Evolutionary conservation across 2,888 invertebrate genomes (phyloP), one percentile per base, ranked within the genome.

Genomic region (Drosophila neutralis): DNA sequence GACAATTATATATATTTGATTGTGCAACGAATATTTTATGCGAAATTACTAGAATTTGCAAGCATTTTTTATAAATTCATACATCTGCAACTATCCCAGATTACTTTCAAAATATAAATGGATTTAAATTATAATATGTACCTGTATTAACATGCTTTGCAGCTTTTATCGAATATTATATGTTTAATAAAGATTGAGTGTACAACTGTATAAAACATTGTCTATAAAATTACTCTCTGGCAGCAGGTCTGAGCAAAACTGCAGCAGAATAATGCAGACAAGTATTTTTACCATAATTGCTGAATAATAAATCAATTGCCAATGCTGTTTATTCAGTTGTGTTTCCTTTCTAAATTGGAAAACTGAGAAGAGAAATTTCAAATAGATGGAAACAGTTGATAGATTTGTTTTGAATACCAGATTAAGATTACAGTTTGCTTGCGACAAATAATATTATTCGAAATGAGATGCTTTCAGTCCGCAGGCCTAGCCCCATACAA

Each of bases 361-460:
- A 15, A 11, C 21, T 24, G 4, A 4, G 24, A 45, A 45, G 24
- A 8, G 3, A 38, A 38, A 18, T 38, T 36, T 11, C 10, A 2
- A 40, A 8, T n/a, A n/a, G 1, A 40, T n/a, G 3, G n/a, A 10
- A 10, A 40, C 0, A 7, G 2, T 40, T 40, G 31, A 40, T n/a
- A 18, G 15, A 4, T 27, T 27, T 49, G 18, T 35, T 21, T 54
- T 54, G 4, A 52, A 7, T 21, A 15, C 7, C n/a, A 21, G 1
- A 0, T 24, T n/a, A 49, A 58, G 33, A 54, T 52, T 52, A 49
- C 36, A 61, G 10, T 51, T n/a, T 29, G 27, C 27, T 8, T 38
- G n/a, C 35, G 29, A 27, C 8, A 40, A 56, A 59, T 52, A 29
- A 36, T 45, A 40, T 63, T 62, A 40, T 49, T 61, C 31, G 8